Evolutionary conservation across 2,113 vertebrate genomes (phyloP).

Genomic region (Anser brachyrhynchus): DNA sequence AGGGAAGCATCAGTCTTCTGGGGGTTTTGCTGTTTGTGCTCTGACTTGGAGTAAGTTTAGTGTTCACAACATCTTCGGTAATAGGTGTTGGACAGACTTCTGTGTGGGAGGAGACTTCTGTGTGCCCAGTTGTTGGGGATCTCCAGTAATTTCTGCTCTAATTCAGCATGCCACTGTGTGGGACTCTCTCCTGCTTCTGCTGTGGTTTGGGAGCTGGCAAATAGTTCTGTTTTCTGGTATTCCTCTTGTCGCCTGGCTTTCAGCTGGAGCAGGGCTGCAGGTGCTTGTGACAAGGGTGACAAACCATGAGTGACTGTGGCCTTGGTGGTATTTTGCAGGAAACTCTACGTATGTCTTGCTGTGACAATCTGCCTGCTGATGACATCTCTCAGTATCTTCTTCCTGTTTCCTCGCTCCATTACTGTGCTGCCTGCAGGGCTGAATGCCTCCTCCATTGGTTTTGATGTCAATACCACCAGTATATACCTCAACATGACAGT

Average conservation of each 20-base stretch:
- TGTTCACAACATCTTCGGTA: not conserved
- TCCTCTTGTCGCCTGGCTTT: not conserved
- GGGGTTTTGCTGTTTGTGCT: not conserved
- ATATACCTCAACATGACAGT: conserved; percentile 71
- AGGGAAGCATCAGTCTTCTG: not conserved
- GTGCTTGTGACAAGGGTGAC: not conserved
- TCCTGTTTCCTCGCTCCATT: conserved; percentile 71
- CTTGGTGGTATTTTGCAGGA: conserved; percentile 57
- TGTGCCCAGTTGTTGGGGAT: not conserved
- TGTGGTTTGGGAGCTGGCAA: not conserved
- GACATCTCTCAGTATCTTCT: conserved; percentile 55
- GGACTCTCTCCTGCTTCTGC: not conserved
- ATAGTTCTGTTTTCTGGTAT: not conserved
- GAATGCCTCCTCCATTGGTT: conserved; percentile 43
- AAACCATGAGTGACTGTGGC: not conserved
- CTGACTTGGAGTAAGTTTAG: not conserved
- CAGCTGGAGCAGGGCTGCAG: not conserved
- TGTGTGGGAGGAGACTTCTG: not conserved
- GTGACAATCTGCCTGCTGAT: conserved; percentile 68
- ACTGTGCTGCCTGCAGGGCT: conserved; percentile 42
- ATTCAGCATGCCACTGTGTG: not conserved
- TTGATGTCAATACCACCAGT: not conserved
- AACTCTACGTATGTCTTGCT: conserved; percentile 68
- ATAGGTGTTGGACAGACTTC: not conserved
- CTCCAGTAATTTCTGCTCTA: not conserved